Evolutionary conservation across 1,140 invertebrate genomes (phyloP), one percentile per base, ranked within the genome.

Genomic region (Grapholita molesta): DNA sequence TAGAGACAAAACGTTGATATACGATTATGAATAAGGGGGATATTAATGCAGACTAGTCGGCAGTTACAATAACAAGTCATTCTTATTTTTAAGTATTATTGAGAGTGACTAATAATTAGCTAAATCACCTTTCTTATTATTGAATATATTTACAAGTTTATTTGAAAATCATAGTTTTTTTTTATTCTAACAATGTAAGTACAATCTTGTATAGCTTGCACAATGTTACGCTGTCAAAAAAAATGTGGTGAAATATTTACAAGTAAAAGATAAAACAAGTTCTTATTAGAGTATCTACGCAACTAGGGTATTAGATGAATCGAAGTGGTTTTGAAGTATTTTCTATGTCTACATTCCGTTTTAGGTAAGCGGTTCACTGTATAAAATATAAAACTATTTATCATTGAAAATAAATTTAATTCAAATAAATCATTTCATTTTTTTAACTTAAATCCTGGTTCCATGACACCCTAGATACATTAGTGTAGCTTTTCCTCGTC

Each of bases 21-120:
- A 25, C 18, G 25, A 61, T 77, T 25, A 83, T 80, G 28, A 15
- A 75, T 53, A 75, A 73, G 28, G 28, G 28, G 28, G 7, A 3
- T 30, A 30, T 3, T 30, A 30, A 30, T 3, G 3, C 7, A 30
- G 3, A 3, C 3, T 30, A 38, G 1, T 38, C 35, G 11, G 15
- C 5, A 15, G 18, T 21, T 21, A 48, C 21, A 21, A 9, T 9
- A 18, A 21, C 7, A 9, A 21, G 18, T 8, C 8, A 15, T 8
- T 48, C 18, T 48, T 48, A 21, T 7, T n/a, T 18, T 48, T 21
- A 48, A 18, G 18, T 21, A 18, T 18, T 48, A 18, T 48, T 48
- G 42, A 48, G 42, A 21, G 3, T n/a, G 9, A 38, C 9, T 15
- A 6, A 48, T 48, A 18, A 0, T 48, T 6, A 21, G 42, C 42